Percentiles rank a stretch among this genome's conserved stretches.
Evolutionary conservation across 2,888 invertebrate genomes (phyloP).

Genomic region (Erebia palarica): DNA sequence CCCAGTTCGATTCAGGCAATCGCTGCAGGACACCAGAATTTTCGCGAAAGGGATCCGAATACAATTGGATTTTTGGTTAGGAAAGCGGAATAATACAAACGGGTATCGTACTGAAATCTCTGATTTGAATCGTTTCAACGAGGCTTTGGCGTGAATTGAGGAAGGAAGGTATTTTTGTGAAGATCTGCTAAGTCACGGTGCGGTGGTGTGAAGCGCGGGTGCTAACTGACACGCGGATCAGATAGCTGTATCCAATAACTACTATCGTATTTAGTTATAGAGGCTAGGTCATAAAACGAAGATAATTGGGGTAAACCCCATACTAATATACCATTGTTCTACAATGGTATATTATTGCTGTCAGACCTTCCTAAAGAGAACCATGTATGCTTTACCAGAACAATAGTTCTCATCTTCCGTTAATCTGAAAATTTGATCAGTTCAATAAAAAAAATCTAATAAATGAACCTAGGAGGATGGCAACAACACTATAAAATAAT

Average conservation of each 20-base stretch:
- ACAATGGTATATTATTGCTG: too few species aligned
- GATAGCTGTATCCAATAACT: slow-evolving; percentile 14
- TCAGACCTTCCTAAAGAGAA: too few species aligned
- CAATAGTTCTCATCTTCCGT: too few species aligned
- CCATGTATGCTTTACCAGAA: too few species aligned
- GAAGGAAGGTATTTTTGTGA: slow-evolving; percentile 51
- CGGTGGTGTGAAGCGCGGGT: slow-evolving; percentile 28
- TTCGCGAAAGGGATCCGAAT: slow-evolving; percentile 72
- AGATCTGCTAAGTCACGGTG: slow-evolving; percentile 62
- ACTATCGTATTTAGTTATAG: not conserved
- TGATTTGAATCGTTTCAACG: slow-evolving; percentile 79
- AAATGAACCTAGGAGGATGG: too few species aligned
- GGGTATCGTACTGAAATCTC: slow-evolving; percentile 80
- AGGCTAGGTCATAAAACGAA: too few species aligned
- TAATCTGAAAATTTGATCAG: too few species aligned
- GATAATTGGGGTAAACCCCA: too few species aligned
- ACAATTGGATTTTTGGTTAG: slow-evolving; percentile 82
- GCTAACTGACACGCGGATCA: slow-evolving; percentile 12
- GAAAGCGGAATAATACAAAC: slow-evolving; percentile 81
- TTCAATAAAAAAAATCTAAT: too few species aligned
- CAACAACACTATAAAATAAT: too few species aligned
- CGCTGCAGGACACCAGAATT: slow-evolving; percentile 75
- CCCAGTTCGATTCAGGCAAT: slow-evolving; percentile 72
- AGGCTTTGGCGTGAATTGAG: slow-evolving; percentile 75
- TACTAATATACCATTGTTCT: too few species aligned